Conservation (phyloP, 2,888 invertebrate species). For the Chymomyza procnemis region DNA sequence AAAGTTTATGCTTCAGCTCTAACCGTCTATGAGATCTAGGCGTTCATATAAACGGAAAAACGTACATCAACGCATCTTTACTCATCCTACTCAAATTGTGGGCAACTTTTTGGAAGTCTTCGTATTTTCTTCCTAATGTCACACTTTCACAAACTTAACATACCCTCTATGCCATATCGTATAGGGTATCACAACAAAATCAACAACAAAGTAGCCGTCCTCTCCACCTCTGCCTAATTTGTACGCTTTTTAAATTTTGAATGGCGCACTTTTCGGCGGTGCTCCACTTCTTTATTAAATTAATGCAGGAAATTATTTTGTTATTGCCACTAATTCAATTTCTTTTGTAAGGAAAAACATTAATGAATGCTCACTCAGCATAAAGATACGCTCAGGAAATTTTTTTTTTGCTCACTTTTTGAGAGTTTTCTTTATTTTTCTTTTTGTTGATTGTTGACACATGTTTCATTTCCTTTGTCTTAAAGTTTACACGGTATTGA, state of each 20-base stretch:
- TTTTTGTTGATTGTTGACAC: background rate
- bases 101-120: too few relatives aligned
- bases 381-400: background rate
- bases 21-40: too few relatives aligned
- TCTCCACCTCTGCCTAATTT: background rate
- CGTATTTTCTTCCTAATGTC: too few relatives aligned
- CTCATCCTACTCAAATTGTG: too few relatives aligned
- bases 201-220: background rate
- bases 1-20: too few relatives aligned
- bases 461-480: background rate
- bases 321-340: background rate
- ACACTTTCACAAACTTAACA: too few relatives aligned
- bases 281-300: slow-evolving; percentile 4
- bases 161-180: too few relatives aligned
- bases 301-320: background rate
- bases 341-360: background rate
- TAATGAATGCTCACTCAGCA: background rate
- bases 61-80: too few relatives aligned
- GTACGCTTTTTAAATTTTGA: slow-evolving; percentile 16
- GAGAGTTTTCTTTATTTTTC: background rate
- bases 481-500: background rate
- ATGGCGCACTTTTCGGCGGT: slow-evolving; percentile 15
- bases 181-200: too few relatives aligned
- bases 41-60: too few relatives aligned
- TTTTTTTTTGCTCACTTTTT: background rate